Conservation (phyloP, 2,113 vertebrate genomes). For the Hystrix cristata region DNA sequence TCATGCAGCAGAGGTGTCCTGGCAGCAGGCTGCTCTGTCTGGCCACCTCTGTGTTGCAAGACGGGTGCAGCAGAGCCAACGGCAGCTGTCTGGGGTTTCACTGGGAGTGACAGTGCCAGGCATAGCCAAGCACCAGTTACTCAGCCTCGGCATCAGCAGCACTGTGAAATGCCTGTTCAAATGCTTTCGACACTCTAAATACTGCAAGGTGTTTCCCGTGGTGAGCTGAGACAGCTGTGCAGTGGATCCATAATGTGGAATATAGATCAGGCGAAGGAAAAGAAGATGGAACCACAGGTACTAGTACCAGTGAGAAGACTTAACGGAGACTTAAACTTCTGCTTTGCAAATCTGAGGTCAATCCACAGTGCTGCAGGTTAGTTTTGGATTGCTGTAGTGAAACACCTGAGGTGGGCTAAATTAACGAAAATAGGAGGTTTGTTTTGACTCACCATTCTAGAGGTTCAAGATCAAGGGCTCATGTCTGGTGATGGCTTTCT, state of each 20-base stretch:
- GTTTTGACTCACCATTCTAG: background rate
- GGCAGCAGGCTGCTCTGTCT: accelerated
- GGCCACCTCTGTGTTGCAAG: background rate
- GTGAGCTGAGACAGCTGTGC: background rate
- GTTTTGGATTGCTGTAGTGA: background rate
- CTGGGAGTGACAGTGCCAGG: background rate
- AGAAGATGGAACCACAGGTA: background rate
- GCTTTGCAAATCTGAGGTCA: background rate
- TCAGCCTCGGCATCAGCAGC: background rate
- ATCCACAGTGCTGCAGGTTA: background rate
- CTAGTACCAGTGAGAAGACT: background rate
- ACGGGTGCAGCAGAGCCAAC: accelerated
- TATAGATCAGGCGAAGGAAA: background rate
- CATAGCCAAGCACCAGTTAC: background rate
- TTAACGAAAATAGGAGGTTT: background rate
- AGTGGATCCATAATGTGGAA: background rate
- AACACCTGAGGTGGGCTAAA: background rate
- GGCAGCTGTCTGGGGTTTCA: background rate
- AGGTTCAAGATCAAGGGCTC: background rate
- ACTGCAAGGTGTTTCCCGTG: background rate
- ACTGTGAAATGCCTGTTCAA: background rate
- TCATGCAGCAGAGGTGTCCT: background rate
- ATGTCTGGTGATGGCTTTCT: background rate
- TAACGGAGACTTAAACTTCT: background rate
- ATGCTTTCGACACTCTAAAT: background rate